These are phyloP conservation scores for Chouioia cunea DNA, from an alignment of 2,888 invertebrate species.

Conservation along the genomic window DNA sequence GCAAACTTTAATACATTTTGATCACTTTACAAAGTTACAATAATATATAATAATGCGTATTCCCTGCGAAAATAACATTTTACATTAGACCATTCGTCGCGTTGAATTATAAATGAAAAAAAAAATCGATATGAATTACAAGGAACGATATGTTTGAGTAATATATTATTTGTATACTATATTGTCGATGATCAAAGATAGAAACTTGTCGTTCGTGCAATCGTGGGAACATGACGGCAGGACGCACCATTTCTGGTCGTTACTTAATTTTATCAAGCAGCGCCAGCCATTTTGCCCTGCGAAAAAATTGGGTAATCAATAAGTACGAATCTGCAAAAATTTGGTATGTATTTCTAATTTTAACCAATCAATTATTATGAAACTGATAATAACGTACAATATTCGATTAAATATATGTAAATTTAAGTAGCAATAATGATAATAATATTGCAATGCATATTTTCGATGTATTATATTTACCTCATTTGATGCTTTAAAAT, in stretches of 20 bases:
- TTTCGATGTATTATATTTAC: too few species aligned
- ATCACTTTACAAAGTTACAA: too few species aligned
- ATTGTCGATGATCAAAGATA: too few species aligned
- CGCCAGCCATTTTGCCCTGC: constrained; percentile 63
- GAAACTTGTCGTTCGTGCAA: background rate
- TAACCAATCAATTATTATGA: background rate
- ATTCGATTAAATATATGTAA: too few species aligned
- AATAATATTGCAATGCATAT: too few species aligned
- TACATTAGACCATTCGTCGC: background rate
- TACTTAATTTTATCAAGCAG: constrained; percentile 63
- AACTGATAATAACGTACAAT: too few species aligned
- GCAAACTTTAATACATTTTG: too few species aligned
- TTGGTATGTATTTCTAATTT: background rate
- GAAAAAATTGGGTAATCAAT: too few species aligned
- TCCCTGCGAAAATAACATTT: constrained; percentile 15
- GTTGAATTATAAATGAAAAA: constrained; percentile 1
- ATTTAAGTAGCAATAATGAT: too few species aligned
- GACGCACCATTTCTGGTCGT: constrained; percentile 63
- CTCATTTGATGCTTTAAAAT: constrained; percentile 51
- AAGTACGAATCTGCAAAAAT: constrained; percentile 6
- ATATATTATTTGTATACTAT: too few species aligned
- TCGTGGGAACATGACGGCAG: constrained; percentile 44
- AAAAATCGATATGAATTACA: constrained; percentile 27
- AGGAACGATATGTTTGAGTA: constrained; percentile 4
- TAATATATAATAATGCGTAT: constrained; percentile 5